Conservation (phyloP, 2,888 invertebrate genomes). For the Camponotus fellah region DNA sequence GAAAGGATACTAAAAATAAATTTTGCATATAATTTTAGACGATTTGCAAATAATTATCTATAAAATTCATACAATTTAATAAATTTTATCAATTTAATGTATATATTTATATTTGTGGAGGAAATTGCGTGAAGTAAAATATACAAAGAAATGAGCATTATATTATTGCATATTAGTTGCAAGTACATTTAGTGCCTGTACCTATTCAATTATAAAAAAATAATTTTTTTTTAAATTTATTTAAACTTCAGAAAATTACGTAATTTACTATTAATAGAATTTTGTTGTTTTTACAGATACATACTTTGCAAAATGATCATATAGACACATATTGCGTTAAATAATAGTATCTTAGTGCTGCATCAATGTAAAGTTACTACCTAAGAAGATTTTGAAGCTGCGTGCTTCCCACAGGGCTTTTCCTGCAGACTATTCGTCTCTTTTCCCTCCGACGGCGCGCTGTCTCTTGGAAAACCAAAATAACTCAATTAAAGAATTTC, state of each 20-base stretch:
- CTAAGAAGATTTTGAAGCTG: slow-evolving; percentile 82
- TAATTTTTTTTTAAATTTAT: neutral
- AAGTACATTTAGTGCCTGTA: neutral
- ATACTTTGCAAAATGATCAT: neutral
- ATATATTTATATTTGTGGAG: neutral
- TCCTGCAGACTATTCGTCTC: slow-evolving; percentile 69
- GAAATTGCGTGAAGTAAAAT: neutral
- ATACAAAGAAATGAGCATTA: neutral
- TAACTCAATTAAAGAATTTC: slow-evolving; percentile 86
- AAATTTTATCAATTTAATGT: neutral
- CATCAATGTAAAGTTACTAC: slow-evolving; percentile 52
- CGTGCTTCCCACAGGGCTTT: slow-evolving; percentile 84
- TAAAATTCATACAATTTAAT: slow-evolving; percentile 4
- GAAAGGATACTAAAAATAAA: slow-evolving; percentile 35
- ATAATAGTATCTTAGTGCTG: slow-evolving; percentile 43
- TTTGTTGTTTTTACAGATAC: neutral
- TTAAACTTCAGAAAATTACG: neutral
- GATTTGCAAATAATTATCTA: slow-evolving; percentile 10
- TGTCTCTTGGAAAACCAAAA: slow-evolving; percentile 79
- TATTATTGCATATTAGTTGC: no score
- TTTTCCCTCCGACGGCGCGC: slow-evolving; percentile 42
- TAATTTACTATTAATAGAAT: neutral
- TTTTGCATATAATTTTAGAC: neutral
- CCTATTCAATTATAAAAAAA: neutral
- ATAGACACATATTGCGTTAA: slow-evolving; percentile 18